Evolutionary conservation across 2,797 vertebrate genomes (phyloP).

Genomic region (Cyprinodon diabolis): DNA sequence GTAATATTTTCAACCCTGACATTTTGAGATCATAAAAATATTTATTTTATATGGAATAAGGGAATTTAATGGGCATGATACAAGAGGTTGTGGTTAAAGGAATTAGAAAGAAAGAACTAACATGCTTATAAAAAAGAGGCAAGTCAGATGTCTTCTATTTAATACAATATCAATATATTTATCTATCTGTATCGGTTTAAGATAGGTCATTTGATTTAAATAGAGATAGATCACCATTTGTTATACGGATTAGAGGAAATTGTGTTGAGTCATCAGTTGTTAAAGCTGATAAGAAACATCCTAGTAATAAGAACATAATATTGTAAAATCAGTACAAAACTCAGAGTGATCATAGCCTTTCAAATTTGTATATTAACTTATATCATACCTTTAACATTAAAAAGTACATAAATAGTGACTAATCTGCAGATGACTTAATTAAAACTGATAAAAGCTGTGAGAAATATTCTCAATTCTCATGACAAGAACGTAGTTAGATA

Average conservation of each 20-base stretch:
- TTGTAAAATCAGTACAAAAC: neutral
- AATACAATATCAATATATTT: neutral
- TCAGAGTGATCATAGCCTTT: constrained; percentile 19
- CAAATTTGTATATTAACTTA: constrained; percentile 1
- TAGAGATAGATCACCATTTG: neutral
- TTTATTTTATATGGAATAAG: neutral
- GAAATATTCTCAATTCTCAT: constrained; percentile 69
- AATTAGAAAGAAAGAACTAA: neutral
- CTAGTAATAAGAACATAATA: neutral
- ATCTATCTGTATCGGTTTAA: neutral
- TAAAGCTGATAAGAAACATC: neutral
- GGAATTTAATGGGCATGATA: neutral
- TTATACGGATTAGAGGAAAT: neutral
- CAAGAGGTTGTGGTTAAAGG: neutral
- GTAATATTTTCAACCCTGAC: neutral
- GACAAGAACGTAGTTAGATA: constrained; percentile 86
- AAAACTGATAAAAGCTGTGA: constrained; percentile 63
- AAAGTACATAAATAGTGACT: constrained; percentile 42
- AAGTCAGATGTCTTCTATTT: neutral
- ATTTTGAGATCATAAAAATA: neutral
- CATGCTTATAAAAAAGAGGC: neutral
- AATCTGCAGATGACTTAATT: constrained; percentile 65
- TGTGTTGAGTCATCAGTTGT: neutral
- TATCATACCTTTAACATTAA: constrained; percentile 30
- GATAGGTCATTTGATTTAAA: neutral